phyloP scores from a whole-genome alignment of 2,888 invertebrate species.

The Steinernema scapterisci region DNA sequence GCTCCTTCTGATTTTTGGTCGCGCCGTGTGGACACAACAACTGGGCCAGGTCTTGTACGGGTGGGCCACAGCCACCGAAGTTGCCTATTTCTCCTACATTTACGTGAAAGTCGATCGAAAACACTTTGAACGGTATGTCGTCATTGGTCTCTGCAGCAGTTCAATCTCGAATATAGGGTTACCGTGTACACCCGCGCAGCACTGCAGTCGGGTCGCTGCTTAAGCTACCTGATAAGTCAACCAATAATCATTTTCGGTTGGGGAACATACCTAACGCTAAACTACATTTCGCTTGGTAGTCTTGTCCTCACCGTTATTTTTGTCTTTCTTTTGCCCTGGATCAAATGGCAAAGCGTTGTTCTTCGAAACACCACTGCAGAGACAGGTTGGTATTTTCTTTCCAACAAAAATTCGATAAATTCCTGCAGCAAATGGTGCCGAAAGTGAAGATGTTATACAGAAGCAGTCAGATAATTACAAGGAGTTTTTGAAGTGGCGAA shows the following conservation, averaged over 20 bases:
- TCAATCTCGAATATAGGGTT: slow-evolving; percentile 44
- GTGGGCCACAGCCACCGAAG: slow-evolving; percentile 83
- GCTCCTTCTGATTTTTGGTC: slow-evolving; percentile 78
- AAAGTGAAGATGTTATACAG: background rate
- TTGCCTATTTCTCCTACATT: slow-evolving; percentile 90
- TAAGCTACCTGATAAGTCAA: slow-evolving; percentile 73
- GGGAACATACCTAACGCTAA: slow-evolving; percentile 78
- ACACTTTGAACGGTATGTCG: slow-evolving; percentile 77
- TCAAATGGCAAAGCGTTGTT: slow-evolving; percentile 49
- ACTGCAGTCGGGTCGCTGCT: slow-evolving; percentile 51
- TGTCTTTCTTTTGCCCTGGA: slow-evolving; percentile 51
- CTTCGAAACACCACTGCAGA: slow-evolving; percentile 1
- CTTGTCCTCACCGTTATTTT: slow-evolving; percentile 47
- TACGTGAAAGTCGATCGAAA: slow-evolving; percentile 82
- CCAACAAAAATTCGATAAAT: background rate
- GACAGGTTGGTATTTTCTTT: background rate
- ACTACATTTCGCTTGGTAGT: slow-evolving; percentile 79
- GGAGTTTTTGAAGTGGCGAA: slow-evolving; percentile 36
- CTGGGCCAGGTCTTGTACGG: slow-evolving; percentile 72
- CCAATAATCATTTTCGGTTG: slow-evolving; percentile 75
- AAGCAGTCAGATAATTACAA: slow-evolving; percentile 36
- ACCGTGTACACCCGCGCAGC: slow-evolving; percentile 59
- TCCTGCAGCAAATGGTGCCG: background rate
- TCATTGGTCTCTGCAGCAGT: background rate
- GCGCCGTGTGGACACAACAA: slow-evolving; percentile 77